These are phyloP conservation scores for Sinopyrophorus schimmeli DNA, from an alignment of 2,888 invertebrate species.

Conservation along the genomic window DNA sequence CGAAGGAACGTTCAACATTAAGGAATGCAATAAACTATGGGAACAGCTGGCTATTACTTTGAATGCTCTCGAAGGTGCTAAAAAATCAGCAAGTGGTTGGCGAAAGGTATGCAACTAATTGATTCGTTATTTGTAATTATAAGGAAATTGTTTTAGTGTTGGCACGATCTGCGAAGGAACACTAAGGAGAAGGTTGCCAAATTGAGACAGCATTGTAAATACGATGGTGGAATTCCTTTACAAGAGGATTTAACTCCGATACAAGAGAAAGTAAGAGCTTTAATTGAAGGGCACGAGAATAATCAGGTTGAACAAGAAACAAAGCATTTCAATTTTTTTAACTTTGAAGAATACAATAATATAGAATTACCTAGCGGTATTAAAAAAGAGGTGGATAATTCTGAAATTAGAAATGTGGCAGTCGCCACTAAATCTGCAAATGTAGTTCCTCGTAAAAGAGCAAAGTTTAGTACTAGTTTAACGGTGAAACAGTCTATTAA, in stretches of 20 bases:
- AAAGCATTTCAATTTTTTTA: not conserved
- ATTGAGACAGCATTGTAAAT: not conserved
- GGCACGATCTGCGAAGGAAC: slow-evolving; percentile 16
- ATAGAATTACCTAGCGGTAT: not conserved
- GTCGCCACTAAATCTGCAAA: not conserved
- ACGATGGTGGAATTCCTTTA: not conserved
- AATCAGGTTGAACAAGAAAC: not conserved
- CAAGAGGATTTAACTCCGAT: slow-evolving; percentile 14
- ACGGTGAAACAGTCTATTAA: not conserved
- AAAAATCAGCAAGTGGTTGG: slow-evolving; percentile 9
- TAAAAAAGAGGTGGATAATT: not conserved
- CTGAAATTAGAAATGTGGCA: not conserved
- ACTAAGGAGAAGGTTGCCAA: slow-evolving; percentile 13
- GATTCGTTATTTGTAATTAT: not conserved
- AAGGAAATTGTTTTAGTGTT: slow-evolving; percentile 11
- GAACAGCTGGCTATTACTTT: slow-evolving; percentile 7
- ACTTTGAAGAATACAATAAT: slow-evolving; percentile 1
- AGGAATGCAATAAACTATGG: slow-evolving; percentile 11
- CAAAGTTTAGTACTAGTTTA: not conserved
- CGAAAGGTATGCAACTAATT: slow-evolving; percentile 7
- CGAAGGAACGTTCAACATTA: slow-evolving; percentile 4
- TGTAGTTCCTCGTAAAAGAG: too few species aligned
- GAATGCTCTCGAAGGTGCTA: slow-evolving; percentile 8
- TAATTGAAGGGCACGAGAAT: slow-evolving; percentile 9
- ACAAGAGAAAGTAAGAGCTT: slow-evolving; percentile 12